Evolutionary conservation across 2,888 invertebrate species (phyloP).

Genomic region (Amphipyra berbera): DNA sequence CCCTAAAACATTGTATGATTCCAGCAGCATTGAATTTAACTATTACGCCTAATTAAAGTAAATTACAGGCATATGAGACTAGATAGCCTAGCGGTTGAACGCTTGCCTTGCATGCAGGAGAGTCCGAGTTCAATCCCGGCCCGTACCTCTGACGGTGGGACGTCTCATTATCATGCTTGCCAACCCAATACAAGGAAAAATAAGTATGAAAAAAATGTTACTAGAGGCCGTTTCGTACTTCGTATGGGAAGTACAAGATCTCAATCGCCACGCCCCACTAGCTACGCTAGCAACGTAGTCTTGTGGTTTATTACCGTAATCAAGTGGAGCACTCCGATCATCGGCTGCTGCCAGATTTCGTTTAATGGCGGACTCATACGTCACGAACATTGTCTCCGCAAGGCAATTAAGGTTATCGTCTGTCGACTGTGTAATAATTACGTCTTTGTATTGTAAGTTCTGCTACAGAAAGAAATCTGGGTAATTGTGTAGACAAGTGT

Average conservation of each 20-base stretch:
- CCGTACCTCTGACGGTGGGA: too few species aligned
- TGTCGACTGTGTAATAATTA: constrained; percentile 19
- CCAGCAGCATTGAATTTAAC: constrained; percentile 4
- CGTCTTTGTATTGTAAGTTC: constrained; percentile 4
- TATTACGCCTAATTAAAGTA: too few species aligned
- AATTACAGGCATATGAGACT: too few species aligned
- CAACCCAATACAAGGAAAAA: too few species aligned
- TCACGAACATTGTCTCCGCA: constrained; percentile 28
- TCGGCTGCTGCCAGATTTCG: constrained; percentile 16
- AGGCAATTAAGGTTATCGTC: constrained; percentile 33
- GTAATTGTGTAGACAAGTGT: constrained; percentile 21
- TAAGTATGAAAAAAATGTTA: too few species aligned
- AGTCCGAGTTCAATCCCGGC: too few species aligned
- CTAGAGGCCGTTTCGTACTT: constrained; percentile 4
- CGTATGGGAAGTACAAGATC: constrained; percentile 8
- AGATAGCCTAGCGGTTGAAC: too few species aligned
- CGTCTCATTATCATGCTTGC: too few species aligned
- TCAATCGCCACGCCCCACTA: constrained; percentile 13
- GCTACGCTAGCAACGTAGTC: neutral
- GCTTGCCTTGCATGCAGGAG: too few species aligned
- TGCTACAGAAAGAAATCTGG: constrained; percentile 1
- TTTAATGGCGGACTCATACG: constrained; percentile 8
- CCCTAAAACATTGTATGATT: neutral
- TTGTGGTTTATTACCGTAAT: constrained; percentile 14
- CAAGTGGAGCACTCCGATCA: constrained; percentile 11